Evolutionary conservation across 1,140 invertebrate species (phyloP).

Genomic region (Tetramorium parvispinum): DNA sequence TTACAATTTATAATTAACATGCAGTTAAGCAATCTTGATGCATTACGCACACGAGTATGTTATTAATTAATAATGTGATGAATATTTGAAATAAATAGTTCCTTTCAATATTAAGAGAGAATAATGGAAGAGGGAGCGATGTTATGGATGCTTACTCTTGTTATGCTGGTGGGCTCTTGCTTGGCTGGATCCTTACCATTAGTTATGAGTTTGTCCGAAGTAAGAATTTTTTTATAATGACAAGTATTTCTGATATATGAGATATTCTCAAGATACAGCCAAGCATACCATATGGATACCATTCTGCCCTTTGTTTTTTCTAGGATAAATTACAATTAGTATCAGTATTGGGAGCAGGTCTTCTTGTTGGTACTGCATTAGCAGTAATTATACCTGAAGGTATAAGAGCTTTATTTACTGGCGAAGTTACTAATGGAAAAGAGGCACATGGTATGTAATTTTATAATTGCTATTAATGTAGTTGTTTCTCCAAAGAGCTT

Average conservation of each 20-base stretch:
- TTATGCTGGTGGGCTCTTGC: conserved; percentile 98
- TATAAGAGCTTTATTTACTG: conserved; percentile 92
- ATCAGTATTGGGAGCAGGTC: conserved; percentile 97
- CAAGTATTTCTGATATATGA: background rate
- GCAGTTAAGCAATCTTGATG: background rate
- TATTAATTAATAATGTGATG: conserved; percentile 1
- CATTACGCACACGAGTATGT: background rate
- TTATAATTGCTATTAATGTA: background rate
- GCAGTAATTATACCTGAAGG: conserved; percentile 99
- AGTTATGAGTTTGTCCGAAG: conserved; percentile 97
- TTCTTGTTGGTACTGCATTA: conserved; percentile 98
- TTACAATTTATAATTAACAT: conserved; percentile 19
- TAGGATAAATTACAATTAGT: conserved; percentile 97
- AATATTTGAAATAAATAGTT: conserved; percentile 33
- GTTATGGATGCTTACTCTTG: conserved; percentile 92
- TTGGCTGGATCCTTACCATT: conserved; percentile 97
- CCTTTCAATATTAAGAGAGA: conserved; percentile 34
- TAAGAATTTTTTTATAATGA: conserved; percentile 83
- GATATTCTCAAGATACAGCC: background rate
- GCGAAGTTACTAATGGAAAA: conserved; percentile 53
- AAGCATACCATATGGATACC: background rate
- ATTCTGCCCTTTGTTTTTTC: conserved; percentile 78
- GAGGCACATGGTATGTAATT: conserved; percentile 56
- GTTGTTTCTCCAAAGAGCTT: background rate
- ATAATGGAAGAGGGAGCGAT: conserved; percentile 94